Evolutionary conservation across 2,113 vertebrate genomes (phyloP), one percentile per base, ranked within the genome.

Genomic region (Rhombomys opimus): DNA sequence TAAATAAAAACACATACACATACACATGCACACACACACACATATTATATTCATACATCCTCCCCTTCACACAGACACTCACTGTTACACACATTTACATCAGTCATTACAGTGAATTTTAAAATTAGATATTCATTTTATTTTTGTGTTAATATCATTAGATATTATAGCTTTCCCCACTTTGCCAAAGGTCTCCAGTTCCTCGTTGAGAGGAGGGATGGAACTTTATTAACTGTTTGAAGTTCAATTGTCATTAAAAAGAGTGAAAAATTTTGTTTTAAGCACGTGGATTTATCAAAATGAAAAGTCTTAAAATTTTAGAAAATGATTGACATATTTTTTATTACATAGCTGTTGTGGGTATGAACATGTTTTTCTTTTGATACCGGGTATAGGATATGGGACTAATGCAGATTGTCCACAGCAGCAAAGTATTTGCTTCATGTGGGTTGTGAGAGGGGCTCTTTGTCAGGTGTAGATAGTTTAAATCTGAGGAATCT

Each of bases 221-320:
- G 17, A 22, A 32, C 6, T 90, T 95, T 59, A 23, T 89, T 87
- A 81, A 92, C 17, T 73, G 32, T 68, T 91, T 82, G 46, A 86
- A 92, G 93, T 91, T 87, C 82, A 73, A 46, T 46, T 90, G 7
- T 95, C 72, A 82, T 92, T 78, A 87, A 61, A 93, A 95, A 93
- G 38, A 59, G 84, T 87, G 54, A 92, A 50, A 72, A 92, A 90
- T 6, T 84, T 77, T 93, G 13, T 87, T 3, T 87, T 89, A 90
- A 86, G 52, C 35, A 89, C 25, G 87, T 91, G 57, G 90, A 59
- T 93, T 95, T 94, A 93, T 54, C 85, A 30, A 77, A 95, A 76
- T 95, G 15, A 41, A 63, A 94, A 90, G 23, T 72, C 41, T 94
- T 94, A 91, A 91, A 91, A 94, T 84, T 94, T 89, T 7, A 76